Conservation (phyloP, 2,888 invertebrate genomes). For the Tenthredo amoena region DNA sequence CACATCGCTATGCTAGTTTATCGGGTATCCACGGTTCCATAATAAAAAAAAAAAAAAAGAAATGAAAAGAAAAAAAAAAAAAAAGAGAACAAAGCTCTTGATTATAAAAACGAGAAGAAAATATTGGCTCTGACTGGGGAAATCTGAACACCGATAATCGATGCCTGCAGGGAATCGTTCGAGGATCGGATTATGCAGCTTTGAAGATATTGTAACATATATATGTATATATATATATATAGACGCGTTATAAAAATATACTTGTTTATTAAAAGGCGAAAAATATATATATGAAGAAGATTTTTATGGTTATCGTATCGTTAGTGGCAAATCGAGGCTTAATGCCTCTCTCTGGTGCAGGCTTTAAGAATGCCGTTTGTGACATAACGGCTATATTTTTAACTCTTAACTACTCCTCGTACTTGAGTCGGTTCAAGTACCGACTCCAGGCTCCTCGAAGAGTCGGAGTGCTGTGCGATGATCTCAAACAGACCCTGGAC, state of each 20-base stretch:
- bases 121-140: neutral
- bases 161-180: neutral
- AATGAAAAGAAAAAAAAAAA: too few species aligned
- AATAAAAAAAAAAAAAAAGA: too few species aligned
- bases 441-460: neutral
- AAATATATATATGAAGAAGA: neutral
- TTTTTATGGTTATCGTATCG: conserved; percentile 3
- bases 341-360: neutral
- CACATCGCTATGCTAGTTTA: neutral
- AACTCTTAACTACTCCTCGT: conserved; percentile 40
- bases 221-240: too few species aligned
- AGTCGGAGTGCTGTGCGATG: conserved; percentile 28
- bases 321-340: neutral
- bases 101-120: neutral
- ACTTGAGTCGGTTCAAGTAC: conserved; percentile 41
- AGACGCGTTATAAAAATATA: too few species aligned
- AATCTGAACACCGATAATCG: neutral
- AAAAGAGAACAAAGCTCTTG: neutral
- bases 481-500: conserved; percentile 46
- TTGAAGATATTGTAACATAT: too few species aligned
- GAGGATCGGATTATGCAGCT: too few species aligned
- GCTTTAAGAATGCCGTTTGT: conserved; percentile 32
- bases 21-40: conserved; percentile 13
- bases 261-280: neutral
- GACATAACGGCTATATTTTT: conserved; percentile 48